Base-by-base conservation (phyloP, 2,888 invertebrate species). In the Lepeophtheirus nordmannii region DNA sequence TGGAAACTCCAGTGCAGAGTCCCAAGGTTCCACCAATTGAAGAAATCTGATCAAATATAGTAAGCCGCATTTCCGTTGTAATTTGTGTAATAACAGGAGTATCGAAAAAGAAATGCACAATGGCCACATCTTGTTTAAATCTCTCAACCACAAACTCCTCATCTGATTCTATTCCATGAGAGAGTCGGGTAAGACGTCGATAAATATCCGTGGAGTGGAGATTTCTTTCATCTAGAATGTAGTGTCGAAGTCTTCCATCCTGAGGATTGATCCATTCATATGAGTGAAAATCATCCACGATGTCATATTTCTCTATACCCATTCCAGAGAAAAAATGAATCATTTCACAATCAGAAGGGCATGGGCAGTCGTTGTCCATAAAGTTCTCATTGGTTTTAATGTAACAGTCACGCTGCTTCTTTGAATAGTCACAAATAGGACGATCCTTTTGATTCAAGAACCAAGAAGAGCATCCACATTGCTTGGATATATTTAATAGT, bases 1-100 rank as follows among this genome's bases (percentile, higher is more conserved):
- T 40, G 20, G 62, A 62, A 40, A 62, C 40, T 14, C 62, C 62
- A 1, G 62, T 62, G 40, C 37, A 62, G 10, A 62, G 40, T n/a
- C 62, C 62, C 62, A 62, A 23, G 9, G 62, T 62, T n/a, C 62
- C 62, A 40, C 62, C 62, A 17, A 59, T 41, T 10, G 62, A 30
- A 20, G 62, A 38, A 41, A 62, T 62, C 41, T 39, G 30, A 41
- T 62, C 62, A 41, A 62, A 62, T n/a, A 62, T 17, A 41, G 39
- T 62, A 3, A 40, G 30, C 11, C 62, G 62, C 12, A 62, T 30
- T 40, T 62, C 62, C 2, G 39, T 14, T 10, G 39, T 62, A 40
- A 62, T 62, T 41, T 62, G 39, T 37, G 62, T 62, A 9, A 62
- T 62, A 17, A 62, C 39, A 1, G 62, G 62, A 41, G 62, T 62